Percentiles rank a stretch among this genome's conserved stretches.
These are phyloP conservation scores for Uloborus diversus DNA, from an alignment of 1,140 invertebrate species.

Conservation along the genomic window DNA sequence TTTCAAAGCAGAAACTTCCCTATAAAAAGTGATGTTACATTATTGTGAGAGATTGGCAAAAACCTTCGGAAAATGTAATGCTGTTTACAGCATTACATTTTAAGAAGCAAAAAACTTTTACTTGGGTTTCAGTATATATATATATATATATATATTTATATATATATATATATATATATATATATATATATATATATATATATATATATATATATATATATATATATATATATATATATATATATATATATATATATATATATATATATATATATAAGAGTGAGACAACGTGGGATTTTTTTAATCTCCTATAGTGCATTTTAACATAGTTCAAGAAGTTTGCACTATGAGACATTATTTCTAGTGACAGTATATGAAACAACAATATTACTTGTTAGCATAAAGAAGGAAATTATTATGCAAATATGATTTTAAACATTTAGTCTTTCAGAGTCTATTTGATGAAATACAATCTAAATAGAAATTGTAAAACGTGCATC, in stretches of 20 bases:
- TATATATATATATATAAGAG: neutral
- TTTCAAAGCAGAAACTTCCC: conserved; percentile 1
- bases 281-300: too few relatives aligned
- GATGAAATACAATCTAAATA: too few relatives aligned
- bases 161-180: conserved; percentile 3
- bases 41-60: neutral
- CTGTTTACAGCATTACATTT: neutral
- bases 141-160: neutral
- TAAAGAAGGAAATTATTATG: too few relatives aligned
- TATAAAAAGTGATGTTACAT: neutral
- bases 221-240: conserved; percentile 1
- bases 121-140: neutral
- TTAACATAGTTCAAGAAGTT: too few relatives aligned
- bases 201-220: neutral
- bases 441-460: too few relatives aligned
- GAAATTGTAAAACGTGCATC: too few relatives aligned
- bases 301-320: too few relatives aligned
- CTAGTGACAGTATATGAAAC: too few relatives aligned
- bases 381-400: too few relatives aligned
- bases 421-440: too few relatives aligned
- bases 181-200: conserved; percentile 3
- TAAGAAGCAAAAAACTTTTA: neutral
- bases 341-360: too few relatives aligned
- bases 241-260: conserved; percentile 7
- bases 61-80: neutral